These are phyloP conservation scores for Nomada lathburiana DNA, from an alignment of 2,888 invertebrate genomes.

Conservation along the genomic window DNA sequence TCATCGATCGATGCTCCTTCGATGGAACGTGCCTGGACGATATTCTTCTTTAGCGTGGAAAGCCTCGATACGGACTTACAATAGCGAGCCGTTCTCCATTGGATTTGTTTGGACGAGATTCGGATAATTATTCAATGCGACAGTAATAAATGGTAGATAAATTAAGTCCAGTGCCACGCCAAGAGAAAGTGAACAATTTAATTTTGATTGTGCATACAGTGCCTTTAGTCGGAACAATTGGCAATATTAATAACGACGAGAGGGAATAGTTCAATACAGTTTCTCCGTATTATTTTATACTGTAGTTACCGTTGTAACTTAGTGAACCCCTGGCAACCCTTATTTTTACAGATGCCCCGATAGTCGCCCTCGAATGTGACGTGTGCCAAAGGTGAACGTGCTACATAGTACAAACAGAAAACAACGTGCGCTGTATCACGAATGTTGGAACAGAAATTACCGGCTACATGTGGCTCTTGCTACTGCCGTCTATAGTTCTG, in stretches of 20 bases:
- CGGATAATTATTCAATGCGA: no score
- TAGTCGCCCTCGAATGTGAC: background rate
- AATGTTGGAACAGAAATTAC: background rate
- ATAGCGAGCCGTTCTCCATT: no score
- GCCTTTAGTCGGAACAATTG: background rate
- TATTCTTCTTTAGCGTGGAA: constrained; percentile 3
- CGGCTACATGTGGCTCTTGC: constrained; percentile 75
- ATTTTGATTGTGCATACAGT: no score
- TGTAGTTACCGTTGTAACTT: background rate
- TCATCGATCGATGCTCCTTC: constrained; percentile 41
- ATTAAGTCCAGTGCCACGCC: no score
- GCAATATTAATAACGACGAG: background rate
- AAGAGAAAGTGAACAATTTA: no score
- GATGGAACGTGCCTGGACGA: background rate
- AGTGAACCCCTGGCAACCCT: background rate
- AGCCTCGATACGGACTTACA: background rate
- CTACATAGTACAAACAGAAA: background rate
- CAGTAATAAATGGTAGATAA: no score
- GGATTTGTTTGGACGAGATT: no score
- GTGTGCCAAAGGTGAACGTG: constrained; percentile 7
- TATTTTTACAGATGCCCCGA: constrained; percentile 15
- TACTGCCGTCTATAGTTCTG: constrained; percentile 71
- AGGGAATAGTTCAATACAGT: background rate
- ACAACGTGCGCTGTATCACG: background rate
- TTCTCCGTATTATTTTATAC: background rate